phyloP scores from a whole-genome alignment of 2,888 invertebrate species.

The Dicyrtomina minuta region DNA sequence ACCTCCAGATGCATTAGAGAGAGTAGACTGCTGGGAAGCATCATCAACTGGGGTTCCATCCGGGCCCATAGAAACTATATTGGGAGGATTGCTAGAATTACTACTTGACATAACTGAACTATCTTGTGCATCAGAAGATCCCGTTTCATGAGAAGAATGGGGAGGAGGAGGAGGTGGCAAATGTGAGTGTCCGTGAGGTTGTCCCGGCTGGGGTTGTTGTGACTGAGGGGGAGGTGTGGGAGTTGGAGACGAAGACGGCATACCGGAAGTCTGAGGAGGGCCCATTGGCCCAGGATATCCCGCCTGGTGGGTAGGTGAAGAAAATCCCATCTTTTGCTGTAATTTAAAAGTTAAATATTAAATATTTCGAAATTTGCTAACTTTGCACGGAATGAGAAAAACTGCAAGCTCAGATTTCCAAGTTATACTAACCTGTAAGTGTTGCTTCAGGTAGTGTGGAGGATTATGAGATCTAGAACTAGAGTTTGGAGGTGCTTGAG shows the following conservation, averaged over 20 bases:
- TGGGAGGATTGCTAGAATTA: conserved; percentile 46
- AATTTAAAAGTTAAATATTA: conserved; percentile 3
- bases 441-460: conserved; percentile 68
- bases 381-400: too few relatives aligned
- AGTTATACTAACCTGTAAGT: conserved; percentile 56
- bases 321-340: conserved; percentile 48
- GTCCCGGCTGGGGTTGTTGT: neutral
- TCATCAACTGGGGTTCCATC: conserved; percentile 87
- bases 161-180: conserved; percentile 64
- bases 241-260: conserved; percentile 50
- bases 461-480: conserved; percentile 39
- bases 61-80: conserved; percentile 82
- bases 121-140: conserved; percentile 38
- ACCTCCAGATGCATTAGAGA: conserved; percentile 91
- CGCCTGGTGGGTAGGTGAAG: conserved; percentile 51
- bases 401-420: conserved; percentile 37
- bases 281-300: conserved; percentile 51
- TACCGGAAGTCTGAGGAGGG: conserved; percentile 51
- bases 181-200: conserved; percentile 58
- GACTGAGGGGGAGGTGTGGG: conserved; percentile 47
- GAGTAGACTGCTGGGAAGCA: conserved; percentile 87
- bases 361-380: too few relatives aligned
- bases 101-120: conserved; percentile 37
- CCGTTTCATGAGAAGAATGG: conserved; percentile 34
- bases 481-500: conserved; percentile 41